A percentile compares a stretch with the other conserved stretches of the same genome.
Conservation (phyloP, 2,888 invertebrate species). For the Acrobasis repandana region DNA sequence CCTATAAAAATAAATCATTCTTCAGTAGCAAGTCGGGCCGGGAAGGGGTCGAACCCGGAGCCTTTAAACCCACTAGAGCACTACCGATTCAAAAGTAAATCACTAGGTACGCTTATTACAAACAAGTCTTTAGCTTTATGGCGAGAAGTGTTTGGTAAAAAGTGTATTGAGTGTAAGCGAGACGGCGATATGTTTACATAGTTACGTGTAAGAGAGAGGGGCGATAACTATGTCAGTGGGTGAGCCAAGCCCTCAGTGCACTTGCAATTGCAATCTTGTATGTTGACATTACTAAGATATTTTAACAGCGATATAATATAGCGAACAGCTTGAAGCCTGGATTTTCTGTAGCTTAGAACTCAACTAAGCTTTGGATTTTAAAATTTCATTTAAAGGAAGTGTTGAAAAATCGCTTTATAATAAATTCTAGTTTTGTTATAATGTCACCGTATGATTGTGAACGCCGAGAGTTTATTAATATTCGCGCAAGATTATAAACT, state of each 20-base stretch:
- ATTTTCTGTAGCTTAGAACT: background rate
- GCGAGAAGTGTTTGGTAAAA: constrained; percentile 66
- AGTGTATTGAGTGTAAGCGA: constrained; percentile 46
- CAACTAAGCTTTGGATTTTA: background rate
- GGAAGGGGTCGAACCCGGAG: no score
- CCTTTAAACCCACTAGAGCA: no score
- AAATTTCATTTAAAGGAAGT: background rate
- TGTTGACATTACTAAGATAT: constrained; percentile 16
- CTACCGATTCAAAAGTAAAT: constrained; percentile 20
- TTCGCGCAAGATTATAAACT: no score
- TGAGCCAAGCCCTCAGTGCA: constrained; percentile 61
- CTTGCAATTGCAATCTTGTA: constrained; percentile 43
- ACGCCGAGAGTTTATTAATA: no score
- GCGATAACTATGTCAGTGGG: constrained; percentile 71
- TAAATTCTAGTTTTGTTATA: no score
- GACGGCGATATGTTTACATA: constrained; percentile 38
- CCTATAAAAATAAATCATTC: no score
- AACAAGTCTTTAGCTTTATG: constrained; percentile 62
- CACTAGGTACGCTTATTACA: constrained; percentile 41
- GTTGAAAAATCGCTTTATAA: background rate
- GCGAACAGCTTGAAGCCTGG: background rate
- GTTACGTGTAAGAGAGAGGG: constrained; percentile 48
- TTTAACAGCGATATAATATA: no score
- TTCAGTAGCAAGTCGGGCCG: no score
- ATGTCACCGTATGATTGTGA: no score